phyloP scores from a whole-genome alignment of 2,113 vertebrate genomes.

The Prietella phreatophila region DNA sequence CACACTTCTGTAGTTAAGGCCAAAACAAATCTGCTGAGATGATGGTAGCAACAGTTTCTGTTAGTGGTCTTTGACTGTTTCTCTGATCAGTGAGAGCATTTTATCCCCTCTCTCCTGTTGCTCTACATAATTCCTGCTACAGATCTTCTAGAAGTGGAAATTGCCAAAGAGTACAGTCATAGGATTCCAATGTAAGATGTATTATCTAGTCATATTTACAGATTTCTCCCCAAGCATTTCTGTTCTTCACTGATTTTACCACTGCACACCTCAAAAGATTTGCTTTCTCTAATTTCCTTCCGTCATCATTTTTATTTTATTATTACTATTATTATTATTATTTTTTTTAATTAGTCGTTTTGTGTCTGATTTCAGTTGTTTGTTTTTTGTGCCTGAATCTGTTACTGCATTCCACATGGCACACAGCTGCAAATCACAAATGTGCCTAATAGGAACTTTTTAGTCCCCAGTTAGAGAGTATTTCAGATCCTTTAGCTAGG shows the following conservation, averaged over 20 bases:
- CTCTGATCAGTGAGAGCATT: conserved; percentile 34
- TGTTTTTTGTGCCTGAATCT: conserved; percentile 63
- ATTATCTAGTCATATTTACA: conserved; percentile 13
- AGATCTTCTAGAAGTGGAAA: conserved; percentile 41
- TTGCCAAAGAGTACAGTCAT: conserved; percentile 78
- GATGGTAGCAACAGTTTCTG: conserved; percentile 32
- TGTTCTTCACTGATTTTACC: conserved; percentile 65
- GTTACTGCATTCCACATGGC: conserved; percentile 70
- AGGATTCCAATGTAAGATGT: neutral
- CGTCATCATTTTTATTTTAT: neutral
- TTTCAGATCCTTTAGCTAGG: conserved; percentile 31
- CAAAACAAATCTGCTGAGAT: conserved; percentile 26
- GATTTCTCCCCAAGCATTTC: conserved; percentile 55
- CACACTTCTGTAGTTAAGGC: conserved; percentile 47
- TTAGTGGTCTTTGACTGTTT: conserved; percentile 38
- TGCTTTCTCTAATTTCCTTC: conserved; percentile 73
- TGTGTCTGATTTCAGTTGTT: conserved; percentile 46
- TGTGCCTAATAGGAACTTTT: conserved; percentile 71
- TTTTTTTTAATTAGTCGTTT: conserved; percentile 37
- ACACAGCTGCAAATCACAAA: conserved; percentile 73
- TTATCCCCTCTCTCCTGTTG: conserved; percentile 22
- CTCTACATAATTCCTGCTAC: conserved; percentile 1
- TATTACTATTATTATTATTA: neutral
- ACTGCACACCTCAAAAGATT: conserved; percentile 42
- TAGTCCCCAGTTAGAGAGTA: conserved; percentile 60